Conservation (phyloP, 2,888 invertebrate genomes). For the Clusia tigrina region DNA sequence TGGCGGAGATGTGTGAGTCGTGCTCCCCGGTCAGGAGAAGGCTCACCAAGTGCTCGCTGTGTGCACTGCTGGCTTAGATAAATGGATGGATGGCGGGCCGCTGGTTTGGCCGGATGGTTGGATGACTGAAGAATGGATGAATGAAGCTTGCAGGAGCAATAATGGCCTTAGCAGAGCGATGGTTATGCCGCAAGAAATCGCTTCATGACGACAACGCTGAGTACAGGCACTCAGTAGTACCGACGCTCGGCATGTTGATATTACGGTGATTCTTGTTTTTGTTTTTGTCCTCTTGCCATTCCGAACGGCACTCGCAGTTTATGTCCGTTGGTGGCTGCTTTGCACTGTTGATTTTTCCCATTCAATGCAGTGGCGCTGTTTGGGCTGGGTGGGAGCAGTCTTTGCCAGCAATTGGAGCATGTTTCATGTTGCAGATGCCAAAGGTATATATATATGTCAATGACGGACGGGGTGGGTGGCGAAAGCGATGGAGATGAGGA, state of each 20-base stretch:
- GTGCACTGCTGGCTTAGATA: no score
- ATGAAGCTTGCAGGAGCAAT: conserved; percentile 12
- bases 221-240: background rate
- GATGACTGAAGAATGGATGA: conserved; percentile 1
- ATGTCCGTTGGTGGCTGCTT: background rate
- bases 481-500: background rate
- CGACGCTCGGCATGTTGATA: background rate
- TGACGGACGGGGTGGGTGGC: no score
- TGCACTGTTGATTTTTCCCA: conserved; percentile 7
- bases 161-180: conserved; percentile 18
- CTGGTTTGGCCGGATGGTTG: background rate
- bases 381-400: background rate
- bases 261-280: background rate
- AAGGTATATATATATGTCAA: conserved; percentile 25
- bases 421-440: background rate
- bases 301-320: conserved; percentile 4
- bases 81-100: no score
- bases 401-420: background rate
- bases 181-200: conserved; percentile 28
- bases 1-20: no score
- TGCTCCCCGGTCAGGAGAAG: no score
- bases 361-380: background rate
- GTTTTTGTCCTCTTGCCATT: background rate
- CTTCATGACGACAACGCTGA: conserved; percentile 17
- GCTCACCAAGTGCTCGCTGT: no score